These are phyloP conservation scores for Ceriagrion tenellum DNA, from an alignment of 2,888 invertebrate genomes.

Conservation along the genomic window DNA sequence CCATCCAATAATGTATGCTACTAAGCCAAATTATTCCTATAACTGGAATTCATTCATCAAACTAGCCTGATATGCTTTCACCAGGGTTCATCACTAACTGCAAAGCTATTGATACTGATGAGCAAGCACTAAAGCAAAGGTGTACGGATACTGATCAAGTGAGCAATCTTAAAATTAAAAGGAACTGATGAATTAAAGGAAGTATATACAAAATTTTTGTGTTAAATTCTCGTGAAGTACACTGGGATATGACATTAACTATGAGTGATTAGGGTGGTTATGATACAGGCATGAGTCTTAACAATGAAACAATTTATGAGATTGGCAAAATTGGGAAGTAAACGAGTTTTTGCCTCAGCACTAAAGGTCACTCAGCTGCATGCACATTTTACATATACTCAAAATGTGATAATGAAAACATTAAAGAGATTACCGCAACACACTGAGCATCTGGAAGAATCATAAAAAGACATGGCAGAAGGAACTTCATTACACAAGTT, in stretches of 20 bases:
- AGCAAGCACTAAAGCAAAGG: not conserved
- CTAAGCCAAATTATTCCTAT: not conserved
- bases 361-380: not conserved
- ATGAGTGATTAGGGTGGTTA: not conserved
- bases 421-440: conserved; percentile 12
- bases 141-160: not conserved
- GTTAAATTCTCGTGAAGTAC: not conserved
- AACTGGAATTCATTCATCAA: too few species aligned
- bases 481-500: not conserved
- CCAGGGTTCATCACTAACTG: not conserved
- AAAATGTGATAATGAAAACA: not conserved
- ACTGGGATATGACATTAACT: not conserved
- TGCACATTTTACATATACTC: not conserved
- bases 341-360: not conserved
- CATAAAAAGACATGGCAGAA: not conserved
- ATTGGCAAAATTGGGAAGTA: not conserved
- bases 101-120: not conserved
- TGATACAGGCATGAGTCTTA: not conserved
- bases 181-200: not conserved
- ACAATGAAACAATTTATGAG: not conserved
- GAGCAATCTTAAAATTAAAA: not conserved
- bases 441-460: conserved; percentile 28
- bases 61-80: not conserved
- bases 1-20: not conserved
- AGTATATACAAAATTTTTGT: not conserved